Percentiles rank a stretch among this genome's conserved stretches.
phyloP scores from a whole-genome alignment of 2,888 invertebrate genomes.

The Oxycera nigricornis region DNA sequence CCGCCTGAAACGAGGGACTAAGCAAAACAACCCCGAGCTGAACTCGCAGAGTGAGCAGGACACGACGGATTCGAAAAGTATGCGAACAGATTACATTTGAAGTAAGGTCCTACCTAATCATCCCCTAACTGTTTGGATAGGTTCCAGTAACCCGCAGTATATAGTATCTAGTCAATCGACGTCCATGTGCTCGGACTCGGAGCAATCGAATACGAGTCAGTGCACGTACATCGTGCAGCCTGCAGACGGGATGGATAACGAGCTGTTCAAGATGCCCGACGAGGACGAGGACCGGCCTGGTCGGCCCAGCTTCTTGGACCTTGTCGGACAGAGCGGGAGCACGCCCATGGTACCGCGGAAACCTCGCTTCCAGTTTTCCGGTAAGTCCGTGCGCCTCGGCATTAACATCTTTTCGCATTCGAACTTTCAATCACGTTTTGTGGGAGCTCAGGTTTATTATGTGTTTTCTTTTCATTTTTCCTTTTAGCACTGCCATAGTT shows the following conservation, averaged over 20 bases:
- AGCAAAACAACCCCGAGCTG: slow-evolving; percentile 41
- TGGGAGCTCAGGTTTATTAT: slow-evolving; percentile 19
- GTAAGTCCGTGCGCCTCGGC: slow-evolving; percentile 57
- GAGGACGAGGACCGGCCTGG: slow-evolving; percentile 60
- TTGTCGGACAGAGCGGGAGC: slow-evolving; percentile 67
- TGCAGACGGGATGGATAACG: slow-evolving; percentile 40
- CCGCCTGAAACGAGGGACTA: slow-evolving; percentile 46
- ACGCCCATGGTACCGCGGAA: slow-evolving; percentile 70
- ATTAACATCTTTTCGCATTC: not conserved
- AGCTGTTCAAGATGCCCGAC: slow-evolving; percentile 45
- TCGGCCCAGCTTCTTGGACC: slow-evolving; percentile 70
- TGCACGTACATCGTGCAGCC: slow-evolving; percentile 47
- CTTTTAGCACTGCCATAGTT: slow-evolving; percentile 39
- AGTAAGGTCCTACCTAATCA: not conserved
- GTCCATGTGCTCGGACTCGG: slow-evolving; percentile 49
- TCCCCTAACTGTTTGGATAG: slow-evolving; percentile 20
- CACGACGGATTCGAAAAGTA: slow-evolving; percentile 46
- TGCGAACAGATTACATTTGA: too few relatives aligned
- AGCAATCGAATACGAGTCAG: slow-evolving; percentile 47
- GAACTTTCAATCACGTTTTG: too few relatives aligned
- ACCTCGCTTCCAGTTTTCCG: slow-evolving; percentile 74
- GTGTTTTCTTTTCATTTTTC: slow-evolving; percentile 23
- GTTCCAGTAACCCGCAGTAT: slow-evolving; percentile 45
- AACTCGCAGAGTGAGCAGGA: slow-evolving; percentile 47
- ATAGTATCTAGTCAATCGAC: slow-evolving; percentile 49